phyloP scores from a whole-genome alignment of 1,140 invertebrate species.

The Drosophila triauraria region DNA sequence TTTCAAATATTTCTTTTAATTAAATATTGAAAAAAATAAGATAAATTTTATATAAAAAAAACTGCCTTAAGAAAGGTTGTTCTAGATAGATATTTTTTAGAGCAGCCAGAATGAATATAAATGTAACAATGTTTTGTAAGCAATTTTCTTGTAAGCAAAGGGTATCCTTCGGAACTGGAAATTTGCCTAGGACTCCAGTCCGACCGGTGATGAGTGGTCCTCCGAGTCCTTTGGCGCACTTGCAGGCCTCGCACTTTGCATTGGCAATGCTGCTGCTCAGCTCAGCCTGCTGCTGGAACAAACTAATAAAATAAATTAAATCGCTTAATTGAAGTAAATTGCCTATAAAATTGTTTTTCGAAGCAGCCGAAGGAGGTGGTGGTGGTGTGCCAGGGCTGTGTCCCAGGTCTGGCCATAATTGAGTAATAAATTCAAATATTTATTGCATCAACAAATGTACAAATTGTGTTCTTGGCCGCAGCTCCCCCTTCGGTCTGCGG shows the following conservation, averaged over 20 bases:
- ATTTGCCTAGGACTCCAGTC: not conserved
- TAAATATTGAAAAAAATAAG: too few species aligned
- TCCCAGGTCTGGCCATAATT: slow-evolving; percentile 45
- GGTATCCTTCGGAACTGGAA: not conserved
- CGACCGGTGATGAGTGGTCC: slow-evolving; percentile 20
- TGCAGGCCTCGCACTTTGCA: slow-evolving; percentile 56
- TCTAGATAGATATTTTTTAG: not conserved
- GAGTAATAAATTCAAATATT: slow-evolving; percentile 74
- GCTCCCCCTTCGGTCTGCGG: not conserved
- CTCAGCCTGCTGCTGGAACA: slow-evolving; percentile 7
- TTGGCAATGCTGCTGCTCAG: slow-evolving; percentile 33
- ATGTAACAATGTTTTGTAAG: too few species aligned
- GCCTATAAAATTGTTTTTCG: slow-evolving; percentile 67
- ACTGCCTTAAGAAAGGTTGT: too few species aligned
- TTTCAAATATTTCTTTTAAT: too few species aligned
- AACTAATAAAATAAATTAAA: slow-evolving; percentile 80
- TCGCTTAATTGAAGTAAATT: slow-evolving; percentile 76
- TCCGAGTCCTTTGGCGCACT: slow-evolving; percentile 32
- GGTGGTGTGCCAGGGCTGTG: not conserved
- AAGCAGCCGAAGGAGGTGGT: slow-evolving; percentile 26
- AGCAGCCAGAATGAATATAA: not conserved
- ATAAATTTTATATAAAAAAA: too few species aligned
- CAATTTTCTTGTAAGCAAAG: not conserved
- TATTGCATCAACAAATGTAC: slow-evolving; percentile 66
- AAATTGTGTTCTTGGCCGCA: slow-evolving; percentile 41